Evolutionary conservation across 2,797 vertebrate genomes (phyloP), one percentile per base, ranked within the genome.

Genomic region (Sphenodon punctatus): DNA sequence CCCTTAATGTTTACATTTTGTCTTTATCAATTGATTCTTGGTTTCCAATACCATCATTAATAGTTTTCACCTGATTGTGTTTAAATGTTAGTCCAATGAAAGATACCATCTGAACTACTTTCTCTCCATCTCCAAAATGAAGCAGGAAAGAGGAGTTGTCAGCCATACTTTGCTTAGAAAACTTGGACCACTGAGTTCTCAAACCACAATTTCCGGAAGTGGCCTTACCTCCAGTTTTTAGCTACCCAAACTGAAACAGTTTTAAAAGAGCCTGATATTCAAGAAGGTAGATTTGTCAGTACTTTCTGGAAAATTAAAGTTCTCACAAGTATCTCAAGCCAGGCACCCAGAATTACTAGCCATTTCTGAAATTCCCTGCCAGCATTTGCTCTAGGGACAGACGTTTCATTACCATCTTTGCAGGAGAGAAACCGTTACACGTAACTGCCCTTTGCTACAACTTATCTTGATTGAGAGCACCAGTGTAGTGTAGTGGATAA

Each of bases 321-420:
- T 34, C 19, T 56, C 34, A 34, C 56, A 56, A 34, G 22, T 20
- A 8, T 34, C 55, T 49, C 12, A 49, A 27, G 34, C 30, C 34
- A 20, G 55, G 19, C 9, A 36, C 55, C 20, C 11, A 20, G 58
- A 23, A 23, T 23, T 23, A 34, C 34, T 6, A 71, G 41, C 30
- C 30, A 45, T 12, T 67, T 74, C 76, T 79, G 45, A 74, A 41
- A 75, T 41, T 30, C 38, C 41, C 25, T 19, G 77, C 71, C 58
- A n/a, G 65, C 75, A 25, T 10, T 36, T 39, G 8, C 78, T 80
- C 41, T 78, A 68, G 75, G 78, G 56, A 36, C 1, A 4, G n/a
- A 60, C 60, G 72, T 60, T 69, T 61, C 61, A 22, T 20, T n/a
- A 49, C 49, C 61, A 67, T 67, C 82, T 78, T 74, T 75, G 53